Evolutionary conservation across 2,888 invertebrate genomes (phyloP).

Genomic region (Drosophila nr. fundita): DNA sequence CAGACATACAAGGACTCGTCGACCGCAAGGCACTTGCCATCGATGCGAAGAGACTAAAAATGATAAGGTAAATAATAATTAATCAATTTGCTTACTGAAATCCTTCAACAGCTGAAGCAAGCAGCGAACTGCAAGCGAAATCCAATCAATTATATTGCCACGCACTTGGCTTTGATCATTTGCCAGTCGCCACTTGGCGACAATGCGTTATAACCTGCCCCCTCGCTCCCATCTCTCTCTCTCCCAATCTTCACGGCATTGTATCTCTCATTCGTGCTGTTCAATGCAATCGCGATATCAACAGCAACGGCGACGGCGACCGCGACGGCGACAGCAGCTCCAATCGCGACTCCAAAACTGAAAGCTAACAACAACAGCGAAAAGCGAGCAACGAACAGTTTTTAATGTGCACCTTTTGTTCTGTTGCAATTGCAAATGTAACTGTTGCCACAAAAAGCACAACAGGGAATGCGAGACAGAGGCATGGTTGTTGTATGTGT

Average conservation of each 20-base stretch:
- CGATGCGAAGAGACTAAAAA: neutral
- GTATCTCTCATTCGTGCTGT: constrained; percentile 19
- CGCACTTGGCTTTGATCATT: constrained; percentile 70
- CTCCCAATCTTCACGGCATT: neutral
- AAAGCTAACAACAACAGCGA: constrained; percentile 15
- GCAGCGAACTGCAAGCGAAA: constrained; percentile 1
- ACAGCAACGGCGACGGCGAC: constrained; percentile 4
- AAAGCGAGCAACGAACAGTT: constrained; percentile 49
- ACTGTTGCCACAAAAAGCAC: constrained; percentile 33
- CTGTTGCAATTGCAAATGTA: constrained; percentile 74
- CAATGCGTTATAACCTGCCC: constrained; percentile 37
- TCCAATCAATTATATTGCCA: constrained; percentile 68
- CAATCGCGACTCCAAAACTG: constrained; percentile 23
- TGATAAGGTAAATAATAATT: neutral
- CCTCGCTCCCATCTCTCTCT: neutral
- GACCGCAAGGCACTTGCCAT: neutral
- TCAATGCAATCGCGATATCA: constrained; percentile 57
- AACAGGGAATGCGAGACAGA: neutral
- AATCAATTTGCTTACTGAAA: neutral
- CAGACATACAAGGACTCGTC: neutral
- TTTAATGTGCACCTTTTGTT: constrained; percentile 79
- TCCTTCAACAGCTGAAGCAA: neutral
- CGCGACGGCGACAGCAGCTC: constrained; percentile 11
- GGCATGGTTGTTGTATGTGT: neutral
- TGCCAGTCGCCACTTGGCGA: constrained; percentile 45